These are phyloP conservation scores for Mohoua ochrocephala DNA, from an alignment of 2,113 vertebrate genomes.

Conservation along the genomic window DNA sequence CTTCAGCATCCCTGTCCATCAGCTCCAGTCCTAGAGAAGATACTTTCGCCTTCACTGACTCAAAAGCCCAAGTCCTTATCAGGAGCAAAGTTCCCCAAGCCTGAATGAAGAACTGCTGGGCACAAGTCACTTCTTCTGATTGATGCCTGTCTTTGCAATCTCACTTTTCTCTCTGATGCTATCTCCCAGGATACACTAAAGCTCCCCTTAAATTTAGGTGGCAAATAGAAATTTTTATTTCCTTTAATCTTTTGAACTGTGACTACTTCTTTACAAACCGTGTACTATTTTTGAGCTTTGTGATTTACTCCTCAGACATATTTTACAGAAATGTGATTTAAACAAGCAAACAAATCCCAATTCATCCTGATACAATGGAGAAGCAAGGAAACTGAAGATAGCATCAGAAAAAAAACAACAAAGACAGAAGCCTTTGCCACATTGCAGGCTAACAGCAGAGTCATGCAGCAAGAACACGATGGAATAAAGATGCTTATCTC, in stretches of 20 bases:
- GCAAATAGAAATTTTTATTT: background rate
- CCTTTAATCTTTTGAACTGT: background rate
- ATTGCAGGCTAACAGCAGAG: background rate
- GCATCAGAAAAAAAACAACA: background rate
- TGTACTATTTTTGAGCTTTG: background rate
- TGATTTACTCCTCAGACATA: background rate
- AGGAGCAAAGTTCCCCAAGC: background rate
- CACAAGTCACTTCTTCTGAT: background rate
- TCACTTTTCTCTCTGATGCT: background rate
- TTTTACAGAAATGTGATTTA: background rate
- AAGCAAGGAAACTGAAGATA: background rate
- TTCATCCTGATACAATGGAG: background rate
- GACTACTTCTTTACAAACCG: background rate
- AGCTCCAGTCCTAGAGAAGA: background rate
- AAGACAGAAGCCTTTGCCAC: background rate
- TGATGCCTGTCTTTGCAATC: background rate
- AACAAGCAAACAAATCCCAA: background rate
- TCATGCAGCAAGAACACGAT: background rate
- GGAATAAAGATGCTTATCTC: background rate
- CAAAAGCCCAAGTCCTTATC: background rate
- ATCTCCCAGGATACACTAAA: background rate
- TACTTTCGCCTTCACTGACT: background rate
- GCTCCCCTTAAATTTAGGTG: background rate
- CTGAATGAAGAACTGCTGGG: background rate
- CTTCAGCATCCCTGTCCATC: background rate